Evolutionary conservation across 37 sponge, comb jelly and placozoan species (phyloP).

Genomic region (Axinella damicornis): DNA sequence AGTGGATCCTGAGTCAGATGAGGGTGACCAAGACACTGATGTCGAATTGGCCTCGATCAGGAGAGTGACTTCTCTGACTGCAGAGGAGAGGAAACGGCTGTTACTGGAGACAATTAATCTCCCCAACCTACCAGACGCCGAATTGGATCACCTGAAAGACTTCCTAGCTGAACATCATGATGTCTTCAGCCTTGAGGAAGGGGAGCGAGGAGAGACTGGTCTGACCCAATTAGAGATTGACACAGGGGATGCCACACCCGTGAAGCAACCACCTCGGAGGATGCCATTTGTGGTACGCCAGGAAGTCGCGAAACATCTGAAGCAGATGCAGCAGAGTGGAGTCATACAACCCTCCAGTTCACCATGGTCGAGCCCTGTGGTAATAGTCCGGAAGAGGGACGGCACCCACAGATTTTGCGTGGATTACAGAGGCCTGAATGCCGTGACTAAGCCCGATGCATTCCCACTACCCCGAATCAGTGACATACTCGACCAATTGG

Average conservation of each 20-base stretch:
- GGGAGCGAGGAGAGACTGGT: neutral
- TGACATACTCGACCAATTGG: too few relatives aligned
- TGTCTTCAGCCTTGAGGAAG: neutral
- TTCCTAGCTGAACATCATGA: neutral
- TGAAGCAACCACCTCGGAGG: neutral
- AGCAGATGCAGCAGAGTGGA: neutral
- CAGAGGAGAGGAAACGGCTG: neutral
- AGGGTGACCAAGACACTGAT: too few relatives aligned
- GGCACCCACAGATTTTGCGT: too few relatives aligned
- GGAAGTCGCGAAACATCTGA: neutral
- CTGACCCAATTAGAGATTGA: neutral
- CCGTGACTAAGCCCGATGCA: neutral
- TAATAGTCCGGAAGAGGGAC: too few relatives aligned
- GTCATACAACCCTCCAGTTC: neutral
- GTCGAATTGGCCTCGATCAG: too few relatives aligned
- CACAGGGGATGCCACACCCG: neutral
- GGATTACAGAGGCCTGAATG: neutral
- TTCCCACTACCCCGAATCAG: neutral
- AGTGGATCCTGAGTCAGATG: too few relatives aligned
- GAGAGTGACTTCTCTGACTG: too few relatives aligned
- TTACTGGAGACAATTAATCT: neutral
- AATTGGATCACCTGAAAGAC: neutral
- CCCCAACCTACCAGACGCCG: neutral
- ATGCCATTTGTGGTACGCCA: neutral
- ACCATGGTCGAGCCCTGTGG: neutral